Conservation (phyloP, 2,888 invertebrate genomes). For the Nowickia ferox region DNA sequence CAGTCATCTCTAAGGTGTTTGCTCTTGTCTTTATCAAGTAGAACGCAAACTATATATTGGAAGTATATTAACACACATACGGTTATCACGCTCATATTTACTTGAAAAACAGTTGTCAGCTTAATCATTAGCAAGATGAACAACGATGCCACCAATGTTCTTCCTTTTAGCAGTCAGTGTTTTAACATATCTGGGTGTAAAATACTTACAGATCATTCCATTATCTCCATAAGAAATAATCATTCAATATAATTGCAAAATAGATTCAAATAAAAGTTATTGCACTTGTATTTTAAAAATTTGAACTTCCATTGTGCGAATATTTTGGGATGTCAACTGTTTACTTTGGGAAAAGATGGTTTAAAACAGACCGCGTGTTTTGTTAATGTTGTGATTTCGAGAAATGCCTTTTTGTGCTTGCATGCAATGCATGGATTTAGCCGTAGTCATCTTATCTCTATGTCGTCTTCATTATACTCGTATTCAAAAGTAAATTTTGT, state of each 20-base stretch:
- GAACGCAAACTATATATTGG: no score
- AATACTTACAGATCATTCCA: no score
- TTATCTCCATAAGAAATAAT: no score
- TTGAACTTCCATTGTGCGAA: slow-evolving; percentile 12
- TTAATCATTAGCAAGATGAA: no score
- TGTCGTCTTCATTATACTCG: slow-evolving; percentile 50
- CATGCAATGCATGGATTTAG: slow-evolving; percentile 22
- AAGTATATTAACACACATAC: no score
- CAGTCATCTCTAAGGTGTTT: no score
- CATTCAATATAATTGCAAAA: neutral
- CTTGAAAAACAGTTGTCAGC: no score
- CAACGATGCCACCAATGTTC: no score
- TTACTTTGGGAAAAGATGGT: slow-evolving; percentile 26
- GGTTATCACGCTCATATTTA: no score
- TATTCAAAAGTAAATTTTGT: slow-evolving; percentile 6
- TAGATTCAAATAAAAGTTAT: neutral
- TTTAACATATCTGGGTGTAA: no score
- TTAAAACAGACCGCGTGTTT: slow-evolving; percentile 9
- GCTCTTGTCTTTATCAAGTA: no score
- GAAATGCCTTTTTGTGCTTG: neutral
- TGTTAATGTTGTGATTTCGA: neutral
- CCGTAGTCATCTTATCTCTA: slow-evolving; percentile 42
- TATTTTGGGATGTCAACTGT: slow-evolving; percentile 34
- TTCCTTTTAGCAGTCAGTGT: no score
- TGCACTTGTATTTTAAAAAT: slow-evolving; percentile 19